Conservation (phyloP, 2,888 invertebrate species). For the Platerodrilus igneus region DNA sequence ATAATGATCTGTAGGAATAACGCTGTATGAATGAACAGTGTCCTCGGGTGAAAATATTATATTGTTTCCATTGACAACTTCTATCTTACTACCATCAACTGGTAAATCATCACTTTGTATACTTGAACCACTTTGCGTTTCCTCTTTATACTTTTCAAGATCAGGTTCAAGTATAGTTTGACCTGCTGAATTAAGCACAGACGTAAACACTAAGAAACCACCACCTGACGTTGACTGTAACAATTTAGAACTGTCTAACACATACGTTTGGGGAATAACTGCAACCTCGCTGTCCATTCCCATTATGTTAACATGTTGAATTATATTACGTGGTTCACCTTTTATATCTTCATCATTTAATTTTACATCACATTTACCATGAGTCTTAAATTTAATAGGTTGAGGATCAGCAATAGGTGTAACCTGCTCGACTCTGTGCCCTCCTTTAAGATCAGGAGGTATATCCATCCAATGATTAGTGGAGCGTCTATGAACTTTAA, state of each 20-base stretch:
- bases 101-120: slow-evolving; percentile 23
- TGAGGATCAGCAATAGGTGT: slow-evolving; percentile 42
- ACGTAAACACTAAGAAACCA: slow-evolving; percentile 25
- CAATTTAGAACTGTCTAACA: slow-evolving; percentile 38
- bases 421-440: slow-evolving; percentile 46
- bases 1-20: slow-evolving; percentile 22
- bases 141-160: slow-evolving; percentile 19
- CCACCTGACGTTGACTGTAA: slow-evolving; percentile 34
- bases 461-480: slow-evolving; percentile 56
- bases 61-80: slow-evolving; percentile 14
- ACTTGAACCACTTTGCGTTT: slow-evolving; percentile 24
- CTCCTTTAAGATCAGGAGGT: slow-evolving; percentile 46
- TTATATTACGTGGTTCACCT: slow-evolving; percentile 20
- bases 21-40: slow-evolving; percentile 15
- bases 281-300: slow-evolving; percentile 26
- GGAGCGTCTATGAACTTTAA: slow-evolving; percentile 60
- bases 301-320: slow-evolving; percentile 29
- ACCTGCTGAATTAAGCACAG: slow-evolving; percentile 21
- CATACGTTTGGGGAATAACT: slow-evolving; percentile 31
- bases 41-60: slow-evolving; percentile 17
- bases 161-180: slow-evolving; percentile 9
- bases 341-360: slow-evolving; percentile 20
- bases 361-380: slow-evolving; percentile 33
- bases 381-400: slow-evolving; percentile 45
- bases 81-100: slow-evolving; percentile 15